phyloP scores from a whole-genome alignment of 2,888 invertebrate species.

The Cryptus viduatorius region DNA sequence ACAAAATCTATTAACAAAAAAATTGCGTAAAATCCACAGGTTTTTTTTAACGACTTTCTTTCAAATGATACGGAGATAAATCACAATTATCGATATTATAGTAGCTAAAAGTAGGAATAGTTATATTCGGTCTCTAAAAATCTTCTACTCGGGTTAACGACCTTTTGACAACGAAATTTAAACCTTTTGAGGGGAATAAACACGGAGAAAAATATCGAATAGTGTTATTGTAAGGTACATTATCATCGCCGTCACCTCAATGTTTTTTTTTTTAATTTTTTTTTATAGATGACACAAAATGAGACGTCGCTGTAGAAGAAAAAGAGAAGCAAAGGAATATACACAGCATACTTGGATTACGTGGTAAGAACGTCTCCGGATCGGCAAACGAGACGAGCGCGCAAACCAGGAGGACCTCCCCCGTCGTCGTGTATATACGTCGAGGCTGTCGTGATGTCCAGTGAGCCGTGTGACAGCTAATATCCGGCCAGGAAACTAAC shows the following conservation, averaged over 20 bases:
- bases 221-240: background rate
- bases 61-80: no score
- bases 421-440: conserved; percentile 60
- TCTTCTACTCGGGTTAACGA: no score
- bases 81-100: no score
- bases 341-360: conserved; percentile 28
- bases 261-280: background rate
- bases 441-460: conserved; percentile 80
- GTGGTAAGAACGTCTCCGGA: conserved; percentile 38
- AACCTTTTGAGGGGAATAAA: background rate
- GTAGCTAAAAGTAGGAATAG: no score
- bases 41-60: no score
- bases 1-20: no score
- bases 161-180: background rate
- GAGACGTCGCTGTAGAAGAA: background rate
- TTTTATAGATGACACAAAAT: conserved; percentile 2
- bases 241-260: background rate
- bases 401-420: conserved; percentile 36
- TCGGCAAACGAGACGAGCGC: conserved; percentile 41
- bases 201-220: background rate
- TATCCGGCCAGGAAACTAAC: conserved; percentile 84
- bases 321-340: conserved; percentile 7
- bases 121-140: no score
- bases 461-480: conserved; percentile 85
- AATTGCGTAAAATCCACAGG: no score